Evolutionary conservation across 2,113 vertebrate species (phyloP), one percentile per base, ranked within the genome.

Genomic region (Dicrurus megarhynchus): DNA sequence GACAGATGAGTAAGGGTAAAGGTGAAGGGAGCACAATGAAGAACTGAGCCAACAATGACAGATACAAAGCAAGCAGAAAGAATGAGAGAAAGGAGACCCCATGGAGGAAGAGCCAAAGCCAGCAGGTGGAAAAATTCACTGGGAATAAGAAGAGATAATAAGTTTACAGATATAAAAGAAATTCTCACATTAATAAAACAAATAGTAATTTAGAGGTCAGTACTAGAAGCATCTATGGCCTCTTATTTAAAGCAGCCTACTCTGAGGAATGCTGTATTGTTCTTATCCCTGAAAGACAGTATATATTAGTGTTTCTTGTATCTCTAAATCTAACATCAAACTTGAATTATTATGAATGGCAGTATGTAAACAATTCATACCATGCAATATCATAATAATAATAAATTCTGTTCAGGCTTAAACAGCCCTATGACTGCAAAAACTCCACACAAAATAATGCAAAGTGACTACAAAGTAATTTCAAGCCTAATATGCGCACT

Each of bases 121-220:
- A 95, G 88, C 24, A 84, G 55, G 85, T 71, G 26, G 44, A 81
- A 92, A 47, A 64, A 95, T 64, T 84, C 83, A 86, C 37, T 47
- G 23, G 22, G 56, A 89, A 89, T 49, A 87, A 74, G 33, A 91
- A 64, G 30, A 86, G 32, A 84, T 46, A 56, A 86, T 71, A 56
- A 86, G 27, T 93, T 90, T 59, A 67, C 20, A 87, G 76, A 68
- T 64, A 81, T 56, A 88, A 94, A 90, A 81, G 37, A 92, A 93
- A 94, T 78, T 70, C 35, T 83, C n/a, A 81, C 82, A 90, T 80
- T 91, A 92, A 68, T 84, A 92, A 90, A 96, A 86, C 47, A 83
- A 91, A 80, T 24, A 70, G 30, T 20, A 84, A 94, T 39, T 47
- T 41, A 69, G 50, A 95, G 67, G 68, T 74, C 87, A 89, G 49